Evolutionary conservation across 2,888 invertebrate genomes (phyloP), one percentile per base, ranked within the genome.

Genomic region (Pheosia tremula): DNA sequence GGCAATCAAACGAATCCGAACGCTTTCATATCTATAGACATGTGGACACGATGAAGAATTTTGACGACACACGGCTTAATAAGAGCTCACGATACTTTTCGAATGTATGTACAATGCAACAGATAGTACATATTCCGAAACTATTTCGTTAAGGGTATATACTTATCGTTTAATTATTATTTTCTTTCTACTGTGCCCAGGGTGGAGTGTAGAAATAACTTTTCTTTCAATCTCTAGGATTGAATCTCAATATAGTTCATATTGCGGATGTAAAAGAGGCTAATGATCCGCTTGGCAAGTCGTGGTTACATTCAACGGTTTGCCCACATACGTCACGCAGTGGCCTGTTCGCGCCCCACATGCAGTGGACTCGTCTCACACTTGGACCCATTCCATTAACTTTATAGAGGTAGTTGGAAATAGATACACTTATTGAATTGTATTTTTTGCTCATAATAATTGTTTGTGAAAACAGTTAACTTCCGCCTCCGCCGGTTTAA

Each of bases 401-500:
- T 77, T 84, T 81, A 82, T 82, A 72, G 72, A 76, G 77, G 79
- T 77, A 74, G 76, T 72, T 75, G 73, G 62, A 72, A 73, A 63
- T 61, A 56, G 56, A 71, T 69, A 58, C 57, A 56, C 13, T 66
- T 59, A 56, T 57, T 59, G 66, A 65, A 62, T 49, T 56, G 36
- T 61, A 63, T 65, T 68, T 67, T 75, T 72, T 68, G 66, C 75
- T 71, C 63, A 65, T 74, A 72, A 68, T 67, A 66, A 69, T 72
- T 54, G 62, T 60, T 65, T 70, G 64, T 68, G 68, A 72, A 76
- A 74, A 84, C 80, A 76, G 82, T 82, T 78, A 81, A 79, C 83
- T 81, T 84, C 83, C 84, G 83, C 75, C 77, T 84, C 83, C 84
- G 83, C 75, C 77, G 68, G 76, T 79, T 82, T 80, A 80, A 80